phyloP scores from a whole-genome alignment of 2,797 vertebrate species.

The Channallabes apus region DNA sequence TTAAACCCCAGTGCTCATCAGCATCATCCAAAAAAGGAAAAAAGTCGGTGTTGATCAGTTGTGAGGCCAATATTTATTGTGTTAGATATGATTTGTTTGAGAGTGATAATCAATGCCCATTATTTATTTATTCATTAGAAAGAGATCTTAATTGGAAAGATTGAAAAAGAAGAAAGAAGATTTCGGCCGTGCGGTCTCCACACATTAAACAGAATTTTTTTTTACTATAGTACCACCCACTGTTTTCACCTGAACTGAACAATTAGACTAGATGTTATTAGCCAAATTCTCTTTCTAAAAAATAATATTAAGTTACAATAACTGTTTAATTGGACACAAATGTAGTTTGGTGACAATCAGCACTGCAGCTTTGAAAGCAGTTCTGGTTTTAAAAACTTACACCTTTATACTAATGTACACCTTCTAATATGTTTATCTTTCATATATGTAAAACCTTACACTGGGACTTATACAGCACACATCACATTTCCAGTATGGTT shows the following conservation, averaged over 20 bases:
- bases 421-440: background rate
- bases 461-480: background rate
- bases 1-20: constrained; percentile 1
- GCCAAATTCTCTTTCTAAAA: background rate
- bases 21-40: background rate
- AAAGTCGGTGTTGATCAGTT: background rate
- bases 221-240: background rate
- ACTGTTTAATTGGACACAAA: background rate
- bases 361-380: background rate
- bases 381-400: background rate
- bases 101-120: background rate
- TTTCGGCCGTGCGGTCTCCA: background rate
- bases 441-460: background rate
- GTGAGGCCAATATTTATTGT: background rate
- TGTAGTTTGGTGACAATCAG: background rate
- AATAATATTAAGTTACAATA: background rate
- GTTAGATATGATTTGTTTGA: background rate
- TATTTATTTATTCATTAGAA: background rate
- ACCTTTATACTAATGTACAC: background rate
- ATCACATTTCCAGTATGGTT: background rate
- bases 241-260: background rate
- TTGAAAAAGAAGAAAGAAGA: background rate
- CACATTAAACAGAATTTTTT: background rate
- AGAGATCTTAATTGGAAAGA: background rate
- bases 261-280: background rate